Percentiles rank a stretch among this genome's conserved stretches.
These are phyloP conservation scores for Temnothorax unifasciatus DNA, from an alignment of 2,888 invertebrate genomes.

Conservation along the genomic window DNA sequence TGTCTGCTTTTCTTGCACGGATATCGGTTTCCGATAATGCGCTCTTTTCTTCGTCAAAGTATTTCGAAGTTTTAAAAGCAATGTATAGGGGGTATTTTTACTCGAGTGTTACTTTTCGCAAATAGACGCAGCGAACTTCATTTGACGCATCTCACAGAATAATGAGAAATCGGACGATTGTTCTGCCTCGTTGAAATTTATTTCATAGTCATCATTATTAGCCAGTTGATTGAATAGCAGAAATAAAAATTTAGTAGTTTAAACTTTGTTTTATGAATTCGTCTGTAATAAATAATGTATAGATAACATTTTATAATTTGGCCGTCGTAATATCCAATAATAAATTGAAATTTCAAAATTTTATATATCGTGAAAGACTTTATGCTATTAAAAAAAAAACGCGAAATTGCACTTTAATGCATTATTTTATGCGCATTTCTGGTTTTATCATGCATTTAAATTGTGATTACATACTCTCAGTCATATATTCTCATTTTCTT, in stretches of 20 bases:
- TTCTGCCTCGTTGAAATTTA: neutral
- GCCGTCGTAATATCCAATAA: too few relatives aligned
- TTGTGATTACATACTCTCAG: neutral
- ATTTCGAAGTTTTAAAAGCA: conserved; percentile 47
- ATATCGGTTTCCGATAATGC: conserved; percentile 55
- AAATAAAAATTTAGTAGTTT: too few relatives aligned
- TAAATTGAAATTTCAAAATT: too few relatives aligned
- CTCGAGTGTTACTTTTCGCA: conserved; percentile 27
- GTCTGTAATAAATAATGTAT: too few relatives aligned
- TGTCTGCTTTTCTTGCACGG: conserved; percentile 42
- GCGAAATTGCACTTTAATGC: neutral
- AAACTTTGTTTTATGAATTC: too few relatives aligned
- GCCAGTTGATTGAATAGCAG: too few relatives aligned
- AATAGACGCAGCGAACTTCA: conserved; percentile 10
- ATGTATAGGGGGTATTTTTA: conserved; percentile 37
- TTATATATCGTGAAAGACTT: too few relatives aligned
- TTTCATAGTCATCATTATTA: conserved; percentile 6
- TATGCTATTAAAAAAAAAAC: too few relatives aligned
- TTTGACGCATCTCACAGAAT: neutral
- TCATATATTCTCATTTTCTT: neutral
- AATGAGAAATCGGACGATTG: neutral
- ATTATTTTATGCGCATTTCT: neutral
- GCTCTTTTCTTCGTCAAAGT: conserved; percentile 50
- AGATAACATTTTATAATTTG: too few relatives aligned
- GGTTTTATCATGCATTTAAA: neutral